Percentiles rank a stretch among this genome's conserved stretches.
phyloP scores from a whole-genome alignment of 2,797 vertebrate species.

The Alosa sapidissima region DNA sequence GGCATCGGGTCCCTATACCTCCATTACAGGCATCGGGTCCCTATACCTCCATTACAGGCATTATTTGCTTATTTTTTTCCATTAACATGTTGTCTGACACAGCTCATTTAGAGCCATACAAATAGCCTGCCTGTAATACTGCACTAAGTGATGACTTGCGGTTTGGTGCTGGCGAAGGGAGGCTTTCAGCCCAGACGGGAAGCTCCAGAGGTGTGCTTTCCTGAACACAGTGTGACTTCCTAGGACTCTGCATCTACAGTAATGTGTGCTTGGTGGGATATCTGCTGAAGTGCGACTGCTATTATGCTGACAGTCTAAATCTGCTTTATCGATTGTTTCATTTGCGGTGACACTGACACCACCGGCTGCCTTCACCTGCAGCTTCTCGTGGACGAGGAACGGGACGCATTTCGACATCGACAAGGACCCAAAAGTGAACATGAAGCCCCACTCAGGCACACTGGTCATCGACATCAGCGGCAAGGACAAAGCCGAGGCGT shows the following conservation, averaged over 20 bases:
- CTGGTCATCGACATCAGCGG: constrained; percentile 89
- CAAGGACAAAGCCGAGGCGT: constrained; percentile 84
- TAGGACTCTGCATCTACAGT: not conserved
- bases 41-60: not conserved
- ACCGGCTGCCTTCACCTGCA: constrained; percentile 52
- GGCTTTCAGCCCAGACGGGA: not conserved
- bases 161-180: not conserved
- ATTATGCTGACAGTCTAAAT: not conserved
- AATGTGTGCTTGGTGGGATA: not conserved
- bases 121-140: not conserved
- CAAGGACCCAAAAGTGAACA: constrained; percentile 81
- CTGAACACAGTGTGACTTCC: not conserved
- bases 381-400: constrained; percentile 95
- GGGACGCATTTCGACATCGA: constrained; percentile 94
- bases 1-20: not conserved
- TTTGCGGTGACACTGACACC: not conserved
- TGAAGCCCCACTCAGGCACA: constrained; percentile 87
- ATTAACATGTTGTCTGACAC: not conserved
- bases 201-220: not conserved
- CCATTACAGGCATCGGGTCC: not conserved
- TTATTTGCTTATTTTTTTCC: not conserved
- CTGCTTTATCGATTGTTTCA: not conserved
- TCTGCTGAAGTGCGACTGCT: not conserved
- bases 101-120: not conserved
- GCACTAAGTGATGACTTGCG: not conserved